Percentiles rank a stretch among this genome's conserved stretches.
Conservation (phyloP, 2,888 invertebrate genomes). For the Aethes cnicana region DNA sequence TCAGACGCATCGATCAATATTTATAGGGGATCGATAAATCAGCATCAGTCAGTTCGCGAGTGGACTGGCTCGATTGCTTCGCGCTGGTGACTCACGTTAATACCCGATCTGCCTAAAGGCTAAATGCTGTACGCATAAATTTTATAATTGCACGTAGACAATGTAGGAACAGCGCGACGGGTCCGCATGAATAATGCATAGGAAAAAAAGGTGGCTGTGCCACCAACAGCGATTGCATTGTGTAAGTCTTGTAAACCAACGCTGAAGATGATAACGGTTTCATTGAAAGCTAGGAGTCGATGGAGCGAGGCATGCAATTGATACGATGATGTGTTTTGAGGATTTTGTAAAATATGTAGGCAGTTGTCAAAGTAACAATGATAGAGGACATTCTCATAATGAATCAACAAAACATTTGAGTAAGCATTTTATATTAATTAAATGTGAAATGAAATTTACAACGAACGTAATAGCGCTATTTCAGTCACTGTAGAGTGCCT, state of each 20-base stretch:
- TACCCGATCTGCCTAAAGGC: conserved; percentile 71
- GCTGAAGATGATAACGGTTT: conserved; percentile 7
- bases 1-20: conserved; percentile 71
- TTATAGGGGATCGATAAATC: conserved; percentile 70
- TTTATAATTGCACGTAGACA: conserved; percentile 78
- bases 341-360: no score
- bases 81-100: conserved; percentile 66
- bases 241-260: conserved; percentile 14
- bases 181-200: conserved; percentile 71
- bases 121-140: conserved; percentile 74
- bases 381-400: no score
- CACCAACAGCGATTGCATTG: conserved; percentile 40
- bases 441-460: no score
- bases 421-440: no score
- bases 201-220: conserved; percentile 56
- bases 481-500: conserved; percentile 3
- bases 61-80: conserved; percentile 68
- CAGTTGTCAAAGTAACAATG: no score
- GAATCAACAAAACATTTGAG: no score
- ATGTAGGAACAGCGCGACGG: conserved; percentile 71
- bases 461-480: conserved; percentile 6
- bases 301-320: no score
- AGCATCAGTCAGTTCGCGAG: conserved; percentile 66
- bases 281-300: neutral
- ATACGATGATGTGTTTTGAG: no score